Evolutionary conservation across 2,888 invertebrate genomes (phyloP), one percentile per base, ranked within the genome.

Genomic region (Hemithea aestivaria): DNA sequence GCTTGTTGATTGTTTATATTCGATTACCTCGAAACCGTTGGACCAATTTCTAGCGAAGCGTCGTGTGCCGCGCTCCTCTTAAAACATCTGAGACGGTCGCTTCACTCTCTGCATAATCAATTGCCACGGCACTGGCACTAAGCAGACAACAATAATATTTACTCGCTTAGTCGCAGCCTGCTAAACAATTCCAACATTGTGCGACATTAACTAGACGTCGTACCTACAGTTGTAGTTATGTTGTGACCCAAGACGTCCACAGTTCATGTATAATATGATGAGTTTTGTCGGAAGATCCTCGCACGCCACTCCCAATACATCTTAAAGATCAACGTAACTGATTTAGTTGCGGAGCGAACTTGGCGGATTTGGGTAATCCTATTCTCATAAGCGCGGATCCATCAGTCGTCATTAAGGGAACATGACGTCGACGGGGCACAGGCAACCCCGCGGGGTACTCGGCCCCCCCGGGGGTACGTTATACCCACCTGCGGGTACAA

Each of bases 361-460:
- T 66, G 69, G 60, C 69, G 64, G 63, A 63, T 65, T 63, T 56
- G 56, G 60, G 68, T 77, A 78, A 76, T 76, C 73, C 74, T 67
- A 74, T 74, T 69, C 68, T 76, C 73, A 76, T 77, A 72, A 75
- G 72, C 68, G 63, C 56, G 62, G 62, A 74, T 73, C 79, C 81
- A 83, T 84, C 82, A 77, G 79, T 84, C 80, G 77, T 81, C 79
- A 84, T 84, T 84, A 83, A 56, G 66, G 62, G 63, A 72, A 78
- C 73, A 66, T 57, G 72, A 57, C 56, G 53, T 40, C 35, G 60
- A 53, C 54, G 9, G 20, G 21, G 27, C 12, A 8, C 9, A 11
- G 29, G 26, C 12, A 25, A 25, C 38, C 41, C 36, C 51, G 23
- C 9, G 34, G 30, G 31, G 35, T 20, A n/a, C 25, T 2, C 26